These are phyloP conservation scores for Zoroaster sp. DNA, from an alignment of 53 echinoderm and acorn worm species.

Conservation along the genomic window DNA sequence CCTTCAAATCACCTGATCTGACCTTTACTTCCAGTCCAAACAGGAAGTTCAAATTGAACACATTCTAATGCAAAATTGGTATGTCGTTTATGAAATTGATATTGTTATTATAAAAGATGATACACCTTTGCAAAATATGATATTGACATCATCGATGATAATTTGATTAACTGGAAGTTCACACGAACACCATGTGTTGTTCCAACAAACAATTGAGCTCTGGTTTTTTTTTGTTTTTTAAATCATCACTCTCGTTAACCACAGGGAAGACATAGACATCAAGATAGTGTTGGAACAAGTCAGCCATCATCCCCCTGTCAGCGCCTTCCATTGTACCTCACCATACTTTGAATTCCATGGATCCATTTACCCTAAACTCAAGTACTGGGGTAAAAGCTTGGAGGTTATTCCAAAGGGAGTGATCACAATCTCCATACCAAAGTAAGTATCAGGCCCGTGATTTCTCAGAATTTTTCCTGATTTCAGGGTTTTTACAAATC, in stretches of 20 bases:
- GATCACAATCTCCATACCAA: constrained; percentile 86
- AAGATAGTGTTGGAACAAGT: constrained; percentile 95
- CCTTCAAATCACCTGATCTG: no score
- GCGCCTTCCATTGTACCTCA: constrained; percentile 96
- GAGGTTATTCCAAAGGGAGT: constrained; percentile 94
- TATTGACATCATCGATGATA: background rate
- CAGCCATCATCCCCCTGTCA: constrained; percentile 96
- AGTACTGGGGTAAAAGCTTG: constrained; percentile 99
- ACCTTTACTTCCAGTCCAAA: no score
- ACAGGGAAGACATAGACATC: constrained; percentile 87
- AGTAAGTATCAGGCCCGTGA: constrained; percentile 42
- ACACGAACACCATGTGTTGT: no score
- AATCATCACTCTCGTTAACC: background rate
- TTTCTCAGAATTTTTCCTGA: no score
- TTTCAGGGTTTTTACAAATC: no score
- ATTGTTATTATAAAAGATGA: no score
- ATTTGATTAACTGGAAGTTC: no score
- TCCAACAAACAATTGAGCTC: no score
- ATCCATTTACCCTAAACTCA: constrained; percentile 93
- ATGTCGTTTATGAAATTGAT: background rate
- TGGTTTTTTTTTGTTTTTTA: background rate
- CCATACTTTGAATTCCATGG: constrained; percentile 93
- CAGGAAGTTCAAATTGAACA: no score
- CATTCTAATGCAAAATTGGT: no score
- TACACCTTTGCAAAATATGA: no score